Conservation (phyloP, 2,113 vertebrate species). For the Bungarus multicinctus region DNA sequence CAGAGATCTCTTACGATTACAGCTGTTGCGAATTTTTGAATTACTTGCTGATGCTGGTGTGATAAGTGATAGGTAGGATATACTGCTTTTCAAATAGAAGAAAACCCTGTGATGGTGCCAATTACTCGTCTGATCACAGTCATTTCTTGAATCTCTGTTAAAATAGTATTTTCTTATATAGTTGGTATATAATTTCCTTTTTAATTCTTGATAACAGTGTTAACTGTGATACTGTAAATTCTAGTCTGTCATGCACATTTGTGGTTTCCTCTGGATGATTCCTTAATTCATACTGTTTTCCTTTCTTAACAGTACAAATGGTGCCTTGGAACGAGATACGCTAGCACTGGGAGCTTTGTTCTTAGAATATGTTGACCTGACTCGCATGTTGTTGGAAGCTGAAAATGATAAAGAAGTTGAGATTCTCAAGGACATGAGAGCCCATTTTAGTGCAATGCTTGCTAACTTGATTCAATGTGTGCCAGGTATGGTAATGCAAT, state of each 20-base stretch:
- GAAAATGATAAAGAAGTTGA: conserved; percentile 98
- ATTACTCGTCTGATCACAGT: neutral
- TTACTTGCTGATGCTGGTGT: conserved; percentile 94
- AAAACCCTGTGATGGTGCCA: neutral
- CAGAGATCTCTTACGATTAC: conserved; percentile 88
- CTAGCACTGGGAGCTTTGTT: conserved; percentile 93
- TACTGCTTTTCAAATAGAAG: neutral
- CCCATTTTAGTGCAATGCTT: conserved; percentile 94
- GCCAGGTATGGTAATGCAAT: conserved; percentile 75
- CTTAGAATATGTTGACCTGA: conserved; percentile 95
- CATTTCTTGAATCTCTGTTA: conserved; percentile 14
- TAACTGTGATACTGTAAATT: neutral
- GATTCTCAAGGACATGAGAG: conserved; percentile 95
- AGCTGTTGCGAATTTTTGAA: conserved; percentile 94
- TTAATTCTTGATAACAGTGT: neutral
- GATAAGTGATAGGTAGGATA: conserved; percentile 93
- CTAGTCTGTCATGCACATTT: neutral
- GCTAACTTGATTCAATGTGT: conserved; percentile 97
- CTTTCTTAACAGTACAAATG: conserved; percentile 82
- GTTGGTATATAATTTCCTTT: neutral
- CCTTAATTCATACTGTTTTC: conserved; percentile 12
- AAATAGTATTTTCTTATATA: neutral
- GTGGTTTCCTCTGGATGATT: neutral
- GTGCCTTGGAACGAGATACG: conserved; percentile 92
- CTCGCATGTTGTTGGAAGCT: conserved; percentile 95